Evolutionary conservation across 1,140 invertebrate species (phyloP).

Genomic region (Gonioctena quinquepunctata): DNA sequence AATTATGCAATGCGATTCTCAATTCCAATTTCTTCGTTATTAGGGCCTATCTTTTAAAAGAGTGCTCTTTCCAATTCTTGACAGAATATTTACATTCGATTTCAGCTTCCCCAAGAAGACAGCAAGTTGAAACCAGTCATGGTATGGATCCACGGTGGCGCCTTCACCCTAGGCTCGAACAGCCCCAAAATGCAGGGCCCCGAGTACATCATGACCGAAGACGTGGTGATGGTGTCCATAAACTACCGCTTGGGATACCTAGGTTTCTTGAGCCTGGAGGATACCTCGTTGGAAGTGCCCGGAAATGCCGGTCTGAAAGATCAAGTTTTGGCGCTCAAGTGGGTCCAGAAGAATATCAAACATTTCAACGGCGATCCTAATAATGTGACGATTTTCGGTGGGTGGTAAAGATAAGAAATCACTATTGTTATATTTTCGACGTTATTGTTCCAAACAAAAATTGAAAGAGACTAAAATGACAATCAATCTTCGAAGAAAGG

Average conservation of each 20-base stretch:
- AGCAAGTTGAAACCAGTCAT: slow-evolving; percentile 50
- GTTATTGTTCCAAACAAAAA: too few relatives aligned
- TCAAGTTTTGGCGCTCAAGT: slow-evolving; percentile 63
- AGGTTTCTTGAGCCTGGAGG: slow-evolving; percentile 54
- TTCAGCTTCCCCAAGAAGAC: background rate
- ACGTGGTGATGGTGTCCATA: slow-evolving; percentile 57
- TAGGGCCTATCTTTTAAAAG: too few relatives aligned
- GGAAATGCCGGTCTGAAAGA: slow-evolving; percentile 71
- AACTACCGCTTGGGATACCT: slow-evolving; percentile 58
- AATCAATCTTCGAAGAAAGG: too few relatives aligned
- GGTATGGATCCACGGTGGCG: slow-evolving; percentile 35
- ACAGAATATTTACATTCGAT: too few relatives aligned
- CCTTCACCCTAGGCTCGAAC: slow-evolving; percentile 38
- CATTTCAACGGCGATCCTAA: slow-evolving; percentile 64
- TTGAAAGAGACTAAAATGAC: too few relatives aligned
- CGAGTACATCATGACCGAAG: slow-evolving; percentile 66
- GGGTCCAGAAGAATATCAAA: slow-evolving; percentile 64
- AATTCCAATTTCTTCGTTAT: too few relatives aligned
- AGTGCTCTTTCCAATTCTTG: too few relatives aligned
- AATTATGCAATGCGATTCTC: too few relatives aligned
- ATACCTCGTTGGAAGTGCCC: slow-evolving; percentile 46
- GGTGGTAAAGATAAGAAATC: too few relatives aligned
- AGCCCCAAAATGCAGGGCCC: slow-evolving; percentile 60
- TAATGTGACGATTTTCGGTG: slow-evolving; percentile 65
- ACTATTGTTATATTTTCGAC: too few relatives aligned